phyloP scores from a whole-genome alignment of 2,113 vertebrate genomes.

The Pomatostomus ruficeps region DNA sequence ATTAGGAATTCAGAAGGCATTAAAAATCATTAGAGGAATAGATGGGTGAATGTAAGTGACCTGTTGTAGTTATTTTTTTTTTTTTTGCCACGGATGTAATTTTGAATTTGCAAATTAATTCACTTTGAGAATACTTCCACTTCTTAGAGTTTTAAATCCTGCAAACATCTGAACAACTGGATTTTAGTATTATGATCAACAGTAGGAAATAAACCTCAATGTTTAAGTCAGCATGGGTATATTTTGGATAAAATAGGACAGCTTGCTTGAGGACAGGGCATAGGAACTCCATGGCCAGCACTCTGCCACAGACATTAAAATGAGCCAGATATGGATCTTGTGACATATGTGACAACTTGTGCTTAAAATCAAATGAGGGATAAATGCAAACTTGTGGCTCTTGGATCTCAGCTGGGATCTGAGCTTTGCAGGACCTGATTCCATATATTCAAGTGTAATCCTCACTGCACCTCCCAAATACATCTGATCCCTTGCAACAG shows the following conservation, averaged over 20 bases:
- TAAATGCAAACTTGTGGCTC: background rate
- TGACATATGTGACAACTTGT: background rate
- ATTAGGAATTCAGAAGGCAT: slow-evolving; percentile 9
- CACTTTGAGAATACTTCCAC: background rate
- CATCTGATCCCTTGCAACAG: background rate
- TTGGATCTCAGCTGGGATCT: background rate
- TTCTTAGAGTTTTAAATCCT: background rate
- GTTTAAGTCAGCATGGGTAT: background rate
- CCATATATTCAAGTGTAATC: rapidly evolving
- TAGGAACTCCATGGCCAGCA: background rate
- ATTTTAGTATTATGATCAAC: background rate
- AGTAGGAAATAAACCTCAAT: background rate
- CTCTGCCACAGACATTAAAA: background rate
- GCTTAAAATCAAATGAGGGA: background rate
- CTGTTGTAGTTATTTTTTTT: background rate
- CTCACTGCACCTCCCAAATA: background rate
- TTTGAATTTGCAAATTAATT: background rate
- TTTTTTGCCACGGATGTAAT: background rate
- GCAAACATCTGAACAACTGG: background rate
- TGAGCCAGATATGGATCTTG: background rate
- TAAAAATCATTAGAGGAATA: background rate
- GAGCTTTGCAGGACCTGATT: background rate
- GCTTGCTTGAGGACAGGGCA: background rate
- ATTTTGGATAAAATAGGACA: background rate
- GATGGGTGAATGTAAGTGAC: background rate